Base-by-base conservation (phyloP, 2,797 vertebrate species). In the Acipenser transmontanus region DNA sequence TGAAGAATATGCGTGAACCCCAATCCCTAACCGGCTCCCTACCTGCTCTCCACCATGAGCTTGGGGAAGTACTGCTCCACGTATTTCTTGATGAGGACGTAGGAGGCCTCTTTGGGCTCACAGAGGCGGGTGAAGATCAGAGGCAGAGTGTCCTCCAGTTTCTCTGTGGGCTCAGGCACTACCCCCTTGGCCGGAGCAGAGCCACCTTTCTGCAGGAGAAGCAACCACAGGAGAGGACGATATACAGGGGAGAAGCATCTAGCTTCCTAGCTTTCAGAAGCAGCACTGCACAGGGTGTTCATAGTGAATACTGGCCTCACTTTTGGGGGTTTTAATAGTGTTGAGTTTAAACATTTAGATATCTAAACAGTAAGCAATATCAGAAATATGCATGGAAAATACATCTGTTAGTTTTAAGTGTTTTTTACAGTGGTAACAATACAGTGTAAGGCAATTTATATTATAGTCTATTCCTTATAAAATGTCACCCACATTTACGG, bases 21-120 rank as follows among this genome's bases (percentile, higher is more conserved):
- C 34, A 34, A 34, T 34, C 20, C 20, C 20, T 34, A 34, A 34
- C 2, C 20, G 20, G 20, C 20, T 34, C 20, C 20, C 20, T 73
- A 98, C 97, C 93, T 95, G 75, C 88, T 86, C 12, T 98, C 94
- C 68, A 97, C 90, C 72, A 94, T 92, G 71, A 99, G 88, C 74
- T 89, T 92, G 70, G 96, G 97, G 70, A 96, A 99, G 83, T 99
- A 96, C 80, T 98, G 95, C 79, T 95, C 93, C 72, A 99, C 82
- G 0, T 99, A 99, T 82, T 98, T 99, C 84, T 95, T 97, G 82
- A 99, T 99, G 73, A 99, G 89, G 75, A 90, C 87, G 87, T 97
- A 98, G 1, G 97, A 99, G 5, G 96, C 97, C 86, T 99, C 97
- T 81, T 99, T 99, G 52, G 97, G 97, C 81, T 98, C 96, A 74